phyloP scores from a whole-genome alignment of 2,797 vertebrate species.

The Thalassophryne amazonica region DNA sequence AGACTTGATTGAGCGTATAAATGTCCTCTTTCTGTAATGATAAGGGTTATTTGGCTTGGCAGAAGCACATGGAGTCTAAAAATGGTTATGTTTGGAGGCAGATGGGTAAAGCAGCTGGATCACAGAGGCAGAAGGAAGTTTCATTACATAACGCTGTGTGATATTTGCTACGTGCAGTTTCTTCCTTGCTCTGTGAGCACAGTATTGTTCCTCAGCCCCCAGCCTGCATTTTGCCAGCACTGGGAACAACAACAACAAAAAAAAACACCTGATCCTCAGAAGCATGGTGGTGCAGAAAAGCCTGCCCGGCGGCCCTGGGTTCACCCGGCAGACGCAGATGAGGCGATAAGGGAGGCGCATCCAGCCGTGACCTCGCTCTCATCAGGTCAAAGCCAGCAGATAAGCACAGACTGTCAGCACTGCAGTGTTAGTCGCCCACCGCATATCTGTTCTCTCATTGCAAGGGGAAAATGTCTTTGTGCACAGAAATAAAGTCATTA shows the following conservation, averaged over 20 bases:
- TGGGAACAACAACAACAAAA: slow-evolving; percentile 66
- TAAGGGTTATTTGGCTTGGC: slow-evolving; percentile 25
- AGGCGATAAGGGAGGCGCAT: slow-evolving; percentile 65
- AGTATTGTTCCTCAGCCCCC: slow-evolving; percentile 71
- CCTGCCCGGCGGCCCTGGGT: slow-evolving; percentile 22
- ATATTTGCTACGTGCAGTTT: slow-evolving; percentile 76
- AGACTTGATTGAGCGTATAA: not conserved
- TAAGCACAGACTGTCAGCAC: slow-evolving; percentile 61
- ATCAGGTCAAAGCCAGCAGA: slow-evolving; percentile 69
- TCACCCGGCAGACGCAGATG: slow-evolving; percentile 54
- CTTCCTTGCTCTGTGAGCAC: slow-evolving; percentile 54
- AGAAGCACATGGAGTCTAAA: not conserved
- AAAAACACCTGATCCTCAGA: slow-evolving; percentile 64
- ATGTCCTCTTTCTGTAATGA: not conserved
- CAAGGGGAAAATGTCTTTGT: slow-evolving; percentile 31
- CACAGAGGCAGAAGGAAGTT: slow-evolving; percentile 36
- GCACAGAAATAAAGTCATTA: slow-evolving; percentile 43
- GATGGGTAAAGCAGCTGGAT: not conserved
- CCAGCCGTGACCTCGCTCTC: slow-evolving; percentile 65
- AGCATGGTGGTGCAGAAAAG: slow-evolving; percentile 38
- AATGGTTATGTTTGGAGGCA: slow-evolving; percentile 2
- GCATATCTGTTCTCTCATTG: slow-evolving; percentile 45
- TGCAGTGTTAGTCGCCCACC: slow-evolving; percentile 44
- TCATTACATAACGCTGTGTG: slow-evolving; percentile 35
- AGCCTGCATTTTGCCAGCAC: slow-evolving; percentile 70